These are phyloP conservation scores for Rafetus swinhoei DNA, from an alignment of 2,113 vertebrate species.

Conservation along the genomic window DNA sequence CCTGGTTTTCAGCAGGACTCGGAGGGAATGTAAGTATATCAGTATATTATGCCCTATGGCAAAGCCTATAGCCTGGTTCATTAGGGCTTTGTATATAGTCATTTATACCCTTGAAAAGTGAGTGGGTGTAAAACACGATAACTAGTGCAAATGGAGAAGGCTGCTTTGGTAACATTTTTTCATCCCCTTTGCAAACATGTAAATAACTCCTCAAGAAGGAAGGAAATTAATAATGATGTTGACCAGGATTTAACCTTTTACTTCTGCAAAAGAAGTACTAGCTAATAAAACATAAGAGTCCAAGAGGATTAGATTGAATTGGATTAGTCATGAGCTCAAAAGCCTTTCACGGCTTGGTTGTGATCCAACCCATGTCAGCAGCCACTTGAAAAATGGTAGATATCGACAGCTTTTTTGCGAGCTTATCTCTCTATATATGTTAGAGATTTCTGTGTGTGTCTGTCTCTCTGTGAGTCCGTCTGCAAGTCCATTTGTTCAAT, in stretches of 20 bases:
- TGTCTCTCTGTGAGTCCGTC: no score
- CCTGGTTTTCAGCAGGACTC: neutral
- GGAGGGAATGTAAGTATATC: neutral
- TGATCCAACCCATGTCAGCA: neutral
- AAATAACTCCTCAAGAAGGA: neutral
- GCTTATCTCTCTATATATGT: no score
- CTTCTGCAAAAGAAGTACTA: neutral
- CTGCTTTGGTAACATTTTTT: neutral
- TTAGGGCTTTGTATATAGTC: neutral
- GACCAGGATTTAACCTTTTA: neutral
- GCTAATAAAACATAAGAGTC: neutral
- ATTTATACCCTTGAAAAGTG: neutral
- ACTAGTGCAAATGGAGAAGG: neutral
- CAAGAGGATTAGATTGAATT: neutral
- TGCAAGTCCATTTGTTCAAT: no score
- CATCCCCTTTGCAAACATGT: neutral
- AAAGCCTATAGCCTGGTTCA: neutral
- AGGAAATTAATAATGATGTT: neutral
- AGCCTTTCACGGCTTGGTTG: neutral
- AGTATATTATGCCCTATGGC: accelerated
- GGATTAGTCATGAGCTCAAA: neutral
- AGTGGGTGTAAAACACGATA: neutral
- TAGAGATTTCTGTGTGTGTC: no score
- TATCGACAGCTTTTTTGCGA: neutral
- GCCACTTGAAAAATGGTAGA: neutral